phyloP scores from a whole-genome alignment of 2,797 vertebrate species.

The Sphaeramia orbicularis region DNA sequence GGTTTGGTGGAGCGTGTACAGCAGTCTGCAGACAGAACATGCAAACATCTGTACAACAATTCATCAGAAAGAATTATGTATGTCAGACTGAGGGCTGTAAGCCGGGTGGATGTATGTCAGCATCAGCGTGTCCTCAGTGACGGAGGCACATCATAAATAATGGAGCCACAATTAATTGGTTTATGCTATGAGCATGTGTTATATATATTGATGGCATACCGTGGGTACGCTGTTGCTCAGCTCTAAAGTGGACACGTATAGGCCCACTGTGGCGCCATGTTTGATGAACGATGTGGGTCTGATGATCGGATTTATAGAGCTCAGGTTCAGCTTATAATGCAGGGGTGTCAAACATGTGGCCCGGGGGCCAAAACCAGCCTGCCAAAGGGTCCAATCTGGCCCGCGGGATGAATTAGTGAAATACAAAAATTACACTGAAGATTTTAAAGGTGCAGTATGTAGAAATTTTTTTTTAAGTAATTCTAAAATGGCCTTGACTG shows the following conservation, averaged over 20 bases:
- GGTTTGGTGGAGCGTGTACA: conserved; percentile 80
- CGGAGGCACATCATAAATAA: conserved; percentile 64
- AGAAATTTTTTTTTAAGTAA: too few species aligned
- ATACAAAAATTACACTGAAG: too few species aligned
- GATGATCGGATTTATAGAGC: conserved; percentile 12
- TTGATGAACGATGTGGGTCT: conserved; percentile 22
- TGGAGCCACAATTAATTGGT: conserved; percentile 68
- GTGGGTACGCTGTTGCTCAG: conserved; percentile 28
- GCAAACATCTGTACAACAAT: conserved; percentile 82
- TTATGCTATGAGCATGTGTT: conserved; percentile 73
- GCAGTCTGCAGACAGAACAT: conserved; percentile 71
- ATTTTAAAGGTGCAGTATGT: too few species aligned
- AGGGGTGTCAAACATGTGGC: too few species aligned
- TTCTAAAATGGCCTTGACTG: too few species aligned
- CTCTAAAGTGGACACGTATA: conserved; percentile 17
- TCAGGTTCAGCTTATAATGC: background rate
- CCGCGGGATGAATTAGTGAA: too few species aligned
- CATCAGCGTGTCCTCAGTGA: conserved; percentile 49
- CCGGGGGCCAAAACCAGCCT: too few species aligned
- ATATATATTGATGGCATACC: conserved; percentile 53
- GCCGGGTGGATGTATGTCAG: conserved; percentile 63
- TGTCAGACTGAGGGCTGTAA: conserved; percentile 52
- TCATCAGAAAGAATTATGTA: conserved; percentile 74
- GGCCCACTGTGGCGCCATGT: conserved; percentile 3
- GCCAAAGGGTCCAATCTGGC: too few species aligned